phyloP scores from a whole-genome alignment of 2,113 vertebrate genomes.

The Pardalotus punctatus region DNA sequence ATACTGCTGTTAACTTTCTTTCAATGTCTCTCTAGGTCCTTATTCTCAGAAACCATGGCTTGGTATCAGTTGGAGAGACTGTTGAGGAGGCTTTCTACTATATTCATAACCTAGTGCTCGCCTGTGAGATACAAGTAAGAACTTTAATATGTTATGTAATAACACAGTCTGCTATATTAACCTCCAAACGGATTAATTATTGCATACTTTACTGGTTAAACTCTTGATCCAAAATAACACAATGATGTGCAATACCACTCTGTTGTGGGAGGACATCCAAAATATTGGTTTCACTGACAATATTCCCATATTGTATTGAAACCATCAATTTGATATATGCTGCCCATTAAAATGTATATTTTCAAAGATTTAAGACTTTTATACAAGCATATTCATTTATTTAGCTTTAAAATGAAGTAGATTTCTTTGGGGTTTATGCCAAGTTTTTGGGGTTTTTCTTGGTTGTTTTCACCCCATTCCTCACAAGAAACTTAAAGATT shows the following conservation, averaged over 20 bases:
- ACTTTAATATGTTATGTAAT: not conserved
- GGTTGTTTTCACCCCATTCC: not conserved
- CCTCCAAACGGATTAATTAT: not conserved
- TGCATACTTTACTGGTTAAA: not conserved
- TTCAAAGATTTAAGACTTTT: not conserved
- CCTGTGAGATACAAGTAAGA: conserved; percentile 97
- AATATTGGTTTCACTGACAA: not conserved
- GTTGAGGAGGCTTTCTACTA: conserved; percentile 97
- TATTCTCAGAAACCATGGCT: conserved; percentile 94
- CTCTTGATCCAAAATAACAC: not conserved
- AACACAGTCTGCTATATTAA: not conserved
- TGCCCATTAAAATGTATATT: not conserved
- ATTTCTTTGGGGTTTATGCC: not conserved
- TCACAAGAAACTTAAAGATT: not conserved
- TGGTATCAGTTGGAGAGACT: conserved; percentile 91
- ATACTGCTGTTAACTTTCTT: not conserved
- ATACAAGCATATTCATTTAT: not conserved
- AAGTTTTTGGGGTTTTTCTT: accelerated
- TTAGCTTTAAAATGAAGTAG: not conserved
- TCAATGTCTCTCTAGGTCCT: conserved; percentile 80
- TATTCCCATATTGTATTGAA: not conserved
- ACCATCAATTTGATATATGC: not conserved
- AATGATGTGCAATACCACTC: not conserved
- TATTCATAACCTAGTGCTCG: conserved; percentile 92
- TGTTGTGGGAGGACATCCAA: not conserved